These are phyloP conservation scores for Xiphorhynchus erythropygius DNA, from an alignment of 2,797 vertebrate genomes.

Conservation along the genomic window DNA sequence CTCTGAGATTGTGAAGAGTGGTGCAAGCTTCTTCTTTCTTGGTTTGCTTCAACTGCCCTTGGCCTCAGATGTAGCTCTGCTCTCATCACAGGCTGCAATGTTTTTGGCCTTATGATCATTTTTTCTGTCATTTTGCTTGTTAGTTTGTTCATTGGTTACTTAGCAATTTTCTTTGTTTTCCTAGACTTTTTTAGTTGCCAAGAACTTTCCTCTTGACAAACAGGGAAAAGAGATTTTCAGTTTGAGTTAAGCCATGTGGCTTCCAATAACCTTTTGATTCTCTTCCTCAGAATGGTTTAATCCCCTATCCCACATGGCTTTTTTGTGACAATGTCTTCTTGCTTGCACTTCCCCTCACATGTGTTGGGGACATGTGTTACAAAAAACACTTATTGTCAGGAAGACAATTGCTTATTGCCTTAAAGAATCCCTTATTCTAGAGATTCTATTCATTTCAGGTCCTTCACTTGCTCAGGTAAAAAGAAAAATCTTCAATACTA, in stretches of 20 bases:
- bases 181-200: conserved; percentile 53
- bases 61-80: conserved; percentile 40
- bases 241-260: conserved; percentile 59
- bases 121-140: conserved; percentile 65
- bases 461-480: not conserved
- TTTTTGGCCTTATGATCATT: conserved; percentile 50
- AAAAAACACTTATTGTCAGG: not conserved
- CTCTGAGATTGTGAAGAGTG: not conserved
- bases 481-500: not conserved
- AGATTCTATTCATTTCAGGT: not conserved
- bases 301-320: not conserved
- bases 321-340: not conserved
- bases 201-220: conserved; percentile 58
- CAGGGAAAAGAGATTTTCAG: conserved; percentile 14
- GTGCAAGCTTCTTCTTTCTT: not conserved
- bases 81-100: conserved; percentile 56
- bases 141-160: conserved; percentile 70
- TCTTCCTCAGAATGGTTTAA: not conserved
- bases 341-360: not conserved
- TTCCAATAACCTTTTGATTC: conserved; percentile 27
- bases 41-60: conserved; percentile 50
- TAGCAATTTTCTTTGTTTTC: conserved; percentile 71
- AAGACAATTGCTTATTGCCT: not conserved
- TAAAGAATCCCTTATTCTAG: not conserved
- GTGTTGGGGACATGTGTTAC: not conserved